Percentiles rank a stretch among this genome's conserved stretches.
phyloP scores from a whole-genome alignment of 2,113 vertebrate genomes.

The Onychostruthus taczanowskii region DNA sequence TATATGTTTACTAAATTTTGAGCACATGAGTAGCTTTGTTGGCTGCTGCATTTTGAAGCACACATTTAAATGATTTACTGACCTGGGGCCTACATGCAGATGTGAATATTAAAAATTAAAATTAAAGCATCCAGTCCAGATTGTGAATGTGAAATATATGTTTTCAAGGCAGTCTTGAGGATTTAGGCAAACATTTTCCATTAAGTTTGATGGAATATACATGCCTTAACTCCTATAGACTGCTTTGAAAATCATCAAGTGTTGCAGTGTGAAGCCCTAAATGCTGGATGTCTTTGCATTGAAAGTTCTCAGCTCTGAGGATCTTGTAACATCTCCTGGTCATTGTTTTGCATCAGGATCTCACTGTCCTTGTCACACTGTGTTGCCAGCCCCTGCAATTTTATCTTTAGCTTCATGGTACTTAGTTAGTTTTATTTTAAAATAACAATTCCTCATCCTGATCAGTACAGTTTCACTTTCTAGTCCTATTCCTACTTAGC shows the following conservation, averaged over 20 bases:
- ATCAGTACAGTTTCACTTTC: neutral
- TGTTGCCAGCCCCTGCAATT: neutral
- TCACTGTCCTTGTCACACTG: neutral
- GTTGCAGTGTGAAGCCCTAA: neutral
- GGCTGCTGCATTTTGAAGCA: neutral
- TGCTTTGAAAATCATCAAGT: neutral
- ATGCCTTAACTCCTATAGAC: neutral
- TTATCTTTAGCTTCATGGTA: neutral
- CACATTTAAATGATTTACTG: neutral
- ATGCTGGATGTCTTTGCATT: neutral
- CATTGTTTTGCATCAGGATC: neutral
- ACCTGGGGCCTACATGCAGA: neutral
- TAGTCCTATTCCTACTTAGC: neutral
- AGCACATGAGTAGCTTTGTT: neutral
- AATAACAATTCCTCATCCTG: neutral
- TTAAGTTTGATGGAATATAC: neutral
- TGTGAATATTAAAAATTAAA: conserved; percentile 19
- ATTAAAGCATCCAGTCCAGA: neutral
- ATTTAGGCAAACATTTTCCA: conserved; percentile 6
- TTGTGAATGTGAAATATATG: neutral
- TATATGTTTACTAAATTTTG: neutral
- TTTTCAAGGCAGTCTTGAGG: neutral
- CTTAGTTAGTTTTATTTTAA: neutral
- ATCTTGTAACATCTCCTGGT: neutral
- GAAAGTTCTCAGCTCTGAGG: neutral